Evolutionary conservation across 2,888 invertebrate genomes (phyloP).

Genomic region (Gisinianus flammeolus): DNA sequence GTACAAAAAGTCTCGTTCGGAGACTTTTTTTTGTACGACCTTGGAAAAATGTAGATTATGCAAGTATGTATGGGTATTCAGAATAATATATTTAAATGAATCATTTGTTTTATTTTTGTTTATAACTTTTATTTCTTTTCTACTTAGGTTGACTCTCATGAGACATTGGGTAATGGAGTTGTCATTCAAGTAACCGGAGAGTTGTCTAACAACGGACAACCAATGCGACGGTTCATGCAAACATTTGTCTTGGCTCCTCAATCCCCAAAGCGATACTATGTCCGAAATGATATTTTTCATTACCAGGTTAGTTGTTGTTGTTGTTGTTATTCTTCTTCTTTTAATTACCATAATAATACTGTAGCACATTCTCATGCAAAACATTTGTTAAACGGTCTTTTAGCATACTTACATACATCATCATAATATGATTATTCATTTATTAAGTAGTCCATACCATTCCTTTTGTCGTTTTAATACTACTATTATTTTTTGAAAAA

Average conservation of each 20-base stretch:
- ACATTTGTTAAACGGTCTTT: too few relatives aligned
- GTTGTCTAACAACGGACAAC: slow-evolving; percentile 92
- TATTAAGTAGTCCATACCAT: background rate
- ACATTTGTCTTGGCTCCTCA: slow-evolving; percentile 96
- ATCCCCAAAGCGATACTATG: slow-evolving; percentile 97
- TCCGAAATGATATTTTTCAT: slow-evolving; percentile 98
- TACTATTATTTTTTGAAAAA: background rate
- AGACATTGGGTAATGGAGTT: slow-evolving; percentile 70
- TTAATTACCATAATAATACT: background rate
- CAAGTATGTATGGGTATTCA: background rate
- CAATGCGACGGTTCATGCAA: slow-evolving; percentile 97
- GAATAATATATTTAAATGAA: too few relatives aligned
- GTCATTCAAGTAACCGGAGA: slow-evolving; percentile 83
- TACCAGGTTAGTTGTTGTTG: slow-evolving; percentile 74
- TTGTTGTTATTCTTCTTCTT: background rate
- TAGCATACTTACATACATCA: too few relatives aligned
- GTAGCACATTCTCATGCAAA: too few relatives aligned
- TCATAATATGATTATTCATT: slow-evolving; percentile 79
- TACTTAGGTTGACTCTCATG: slow-evolving; percentile 83
- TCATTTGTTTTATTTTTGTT: too few relatives aligned
- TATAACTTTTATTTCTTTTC: too few relatives aligned
- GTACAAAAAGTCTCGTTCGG: too few relatives aligned
- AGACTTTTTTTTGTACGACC: background rate
- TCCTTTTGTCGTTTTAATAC: background rate
- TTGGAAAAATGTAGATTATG: background rate